Evolutionary conservation across 2,797 vertebrate species (phyloP).

Genomic region (Sciurus vulgaris): DNA sequence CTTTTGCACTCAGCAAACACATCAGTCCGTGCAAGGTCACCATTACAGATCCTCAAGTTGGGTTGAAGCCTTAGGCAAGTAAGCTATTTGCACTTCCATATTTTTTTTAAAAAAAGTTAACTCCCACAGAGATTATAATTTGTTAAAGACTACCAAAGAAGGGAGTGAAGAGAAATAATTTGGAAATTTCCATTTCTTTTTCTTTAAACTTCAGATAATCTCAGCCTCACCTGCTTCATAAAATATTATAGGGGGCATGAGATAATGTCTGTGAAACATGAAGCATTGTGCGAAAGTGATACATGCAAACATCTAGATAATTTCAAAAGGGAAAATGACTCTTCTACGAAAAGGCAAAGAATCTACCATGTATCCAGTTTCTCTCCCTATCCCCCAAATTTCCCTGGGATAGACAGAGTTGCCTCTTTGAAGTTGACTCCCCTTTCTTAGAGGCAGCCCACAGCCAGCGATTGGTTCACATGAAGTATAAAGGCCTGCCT

Average conservation of each 20-base stretch:
- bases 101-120: constrained; percentile 21
- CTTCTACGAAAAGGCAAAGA: neutral
- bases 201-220: neutral
- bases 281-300: neutral
- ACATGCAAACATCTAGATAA: neutral
- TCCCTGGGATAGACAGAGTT: rapidly evolving
- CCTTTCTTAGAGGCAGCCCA: neutral
- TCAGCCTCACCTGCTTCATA: neutral
- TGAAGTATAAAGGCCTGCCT: no score
- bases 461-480: neutral
- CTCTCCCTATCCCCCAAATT: neutral
- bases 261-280: neutral
- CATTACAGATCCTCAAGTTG: neutral
- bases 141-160: neutral
- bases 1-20: neutral
- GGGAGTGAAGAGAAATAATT: neutral
- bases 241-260: neutral
- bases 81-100: neutral
- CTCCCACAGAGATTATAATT: neutral
- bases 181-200: neutral
- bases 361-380: neutral
- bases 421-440: neutral
- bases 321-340: neutral
- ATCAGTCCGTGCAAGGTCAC: neutral
- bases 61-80: neutral